These are phyloP conservation scores for Peromyscus californicus DNA, from an alignment of 2,113 vertebrate species.

Conservation along the genomic window DNA sequence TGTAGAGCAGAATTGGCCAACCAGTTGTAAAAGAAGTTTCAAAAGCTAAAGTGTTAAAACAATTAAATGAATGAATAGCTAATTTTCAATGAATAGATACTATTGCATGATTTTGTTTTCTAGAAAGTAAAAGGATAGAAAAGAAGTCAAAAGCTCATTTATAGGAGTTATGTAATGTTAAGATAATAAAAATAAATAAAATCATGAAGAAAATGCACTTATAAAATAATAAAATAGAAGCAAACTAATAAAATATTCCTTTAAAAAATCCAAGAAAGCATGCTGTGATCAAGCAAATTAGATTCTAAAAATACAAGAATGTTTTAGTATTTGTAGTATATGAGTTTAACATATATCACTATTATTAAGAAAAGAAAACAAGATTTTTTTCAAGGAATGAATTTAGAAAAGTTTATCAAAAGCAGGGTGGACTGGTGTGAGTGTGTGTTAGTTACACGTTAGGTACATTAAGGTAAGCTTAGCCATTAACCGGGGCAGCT, in stretches of 20 bases:
- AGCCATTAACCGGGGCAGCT: neutral
- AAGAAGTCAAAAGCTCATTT: neutral
- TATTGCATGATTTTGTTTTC: neutral
- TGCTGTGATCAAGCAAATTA: neutral
- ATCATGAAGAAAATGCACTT: neutral
- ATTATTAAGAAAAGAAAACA: neutral
- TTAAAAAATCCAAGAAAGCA: neutral
- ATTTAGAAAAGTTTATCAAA: neutral
- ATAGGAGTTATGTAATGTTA: neutral
- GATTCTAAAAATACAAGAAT: neutral
- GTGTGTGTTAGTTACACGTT: neutral
- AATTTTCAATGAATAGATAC: neutral
- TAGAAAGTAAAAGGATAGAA: neutral
- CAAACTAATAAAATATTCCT: neutral
- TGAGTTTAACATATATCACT: neutral
- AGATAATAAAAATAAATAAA: neutral
- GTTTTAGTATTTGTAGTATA: neutral
- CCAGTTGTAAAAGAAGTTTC: neutral
- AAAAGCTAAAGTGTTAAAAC: neutral
- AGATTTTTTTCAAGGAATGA: neutral
- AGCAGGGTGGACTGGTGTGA: neutral
- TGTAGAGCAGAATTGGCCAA: neutral
- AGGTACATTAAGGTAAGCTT: neutral
- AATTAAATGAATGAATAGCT: neutral
- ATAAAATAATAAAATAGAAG: neutral